Conservation (phyloP, 92 coral and sea anemone genomes). For the Epizoanthus scotinus region DNA sequence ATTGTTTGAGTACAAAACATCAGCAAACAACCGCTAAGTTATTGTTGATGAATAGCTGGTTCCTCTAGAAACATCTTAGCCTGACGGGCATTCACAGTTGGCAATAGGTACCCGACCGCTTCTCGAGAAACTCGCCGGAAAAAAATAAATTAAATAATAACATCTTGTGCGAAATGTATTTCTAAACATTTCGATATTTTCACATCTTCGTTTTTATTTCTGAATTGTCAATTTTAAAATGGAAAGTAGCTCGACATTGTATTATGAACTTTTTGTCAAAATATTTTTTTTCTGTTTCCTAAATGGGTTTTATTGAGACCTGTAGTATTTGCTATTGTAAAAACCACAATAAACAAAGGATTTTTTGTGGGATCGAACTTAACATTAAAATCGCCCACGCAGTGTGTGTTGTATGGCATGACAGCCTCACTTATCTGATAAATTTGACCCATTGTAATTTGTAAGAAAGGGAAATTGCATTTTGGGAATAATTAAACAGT, state of each 20-base stretch:
- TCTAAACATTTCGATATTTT: background rate
- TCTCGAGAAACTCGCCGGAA: conserved; percentile 10
- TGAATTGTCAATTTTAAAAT: background rate
- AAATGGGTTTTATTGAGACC: background rate
- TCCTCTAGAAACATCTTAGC: background rate
- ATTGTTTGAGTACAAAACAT: too few relatives aligned
- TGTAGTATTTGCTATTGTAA: too few relatives aligned
- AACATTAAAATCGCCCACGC: background rate
- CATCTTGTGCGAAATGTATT: background rate
- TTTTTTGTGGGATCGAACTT: background rate
- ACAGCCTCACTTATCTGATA: background rate
- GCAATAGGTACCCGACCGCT: conserved; percentile 12
- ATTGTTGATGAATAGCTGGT: background rate
- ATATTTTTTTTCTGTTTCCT: background rate
- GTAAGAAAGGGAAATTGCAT: conserved; percentile 4
- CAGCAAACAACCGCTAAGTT: background rate
- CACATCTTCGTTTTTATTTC: background rate
- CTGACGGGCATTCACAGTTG: conserved; percentile 25
- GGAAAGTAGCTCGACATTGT: background rate
- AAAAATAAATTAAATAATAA: conserved; percentile 16
- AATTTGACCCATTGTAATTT: background rate
- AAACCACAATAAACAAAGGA: background rate
- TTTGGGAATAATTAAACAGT: background rate
- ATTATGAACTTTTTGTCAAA: background rate
- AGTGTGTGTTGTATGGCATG: background rate